Evolutionary conservation across 2,888 invertebrate species (phyloP).

Genomic region (Synanthedon myopaeformis): DNA sequence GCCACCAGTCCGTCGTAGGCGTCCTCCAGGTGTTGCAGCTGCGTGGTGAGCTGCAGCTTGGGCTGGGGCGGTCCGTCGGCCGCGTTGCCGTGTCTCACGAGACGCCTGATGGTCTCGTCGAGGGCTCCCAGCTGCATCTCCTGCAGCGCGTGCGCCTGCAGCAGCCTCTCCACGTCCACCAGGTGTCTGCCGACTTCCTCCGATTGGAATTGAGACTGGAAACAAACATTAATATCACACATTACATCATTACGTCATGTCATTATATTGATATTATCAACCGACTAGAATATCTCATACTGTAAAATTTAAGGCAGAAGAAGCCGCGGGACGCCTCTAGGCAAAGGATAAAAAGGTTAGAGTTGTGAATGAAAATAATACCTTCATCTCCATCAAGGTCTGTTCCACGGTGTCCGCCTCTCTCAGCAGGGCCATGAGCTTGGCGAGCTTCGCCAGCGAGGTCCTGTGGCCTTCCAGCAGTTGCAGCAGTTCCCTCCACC

Average conservation of each 20-base stretch:
- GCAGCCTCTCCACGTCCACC: constrained; percentile 91
- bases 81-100: constrained; percentile 69
- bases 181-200: constrained; percentile 94
- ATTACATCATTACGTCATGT: too few species aligned
- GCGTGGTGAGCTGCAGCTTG: constrained; percentile 79
- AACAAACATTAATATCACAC: too few species aligned
- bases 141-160: constrained; percentile 93
- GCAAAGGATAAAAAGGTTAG: too few species aligned
- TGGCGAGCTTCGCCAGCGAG: constrained; percentile 82
- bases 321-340: too few species aligned
- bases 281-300: neutral
- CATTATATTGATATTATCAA: neutral
- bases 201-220: constrained; percentile 77
- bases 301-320: too few species aligned
- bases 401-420: constrained; percentile 92
- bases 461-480: constrained; percentile 85
- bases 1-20: constrained; percentile 80
- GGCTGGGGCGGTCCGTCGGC: constrained; percentile 72
- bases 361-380: constrained; percentile 17
- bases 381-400: constrained; percentile 87
- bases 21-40: constrained; percentile 81
- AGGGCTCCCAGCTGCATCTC: constrained; percentile 92
- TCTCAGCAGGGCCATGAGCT: constrained; percentile 87
- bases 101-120: constrained; percentile 84
- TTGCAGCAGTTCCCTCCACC: constrained; percentile 89